Percentiles rank a stretch among this genome's conserved stretches.
phyloP scores from a whole-genome alignment of 1,140 invertebrate genomes.

The Macrosteles quadrilineatus region DNA sequence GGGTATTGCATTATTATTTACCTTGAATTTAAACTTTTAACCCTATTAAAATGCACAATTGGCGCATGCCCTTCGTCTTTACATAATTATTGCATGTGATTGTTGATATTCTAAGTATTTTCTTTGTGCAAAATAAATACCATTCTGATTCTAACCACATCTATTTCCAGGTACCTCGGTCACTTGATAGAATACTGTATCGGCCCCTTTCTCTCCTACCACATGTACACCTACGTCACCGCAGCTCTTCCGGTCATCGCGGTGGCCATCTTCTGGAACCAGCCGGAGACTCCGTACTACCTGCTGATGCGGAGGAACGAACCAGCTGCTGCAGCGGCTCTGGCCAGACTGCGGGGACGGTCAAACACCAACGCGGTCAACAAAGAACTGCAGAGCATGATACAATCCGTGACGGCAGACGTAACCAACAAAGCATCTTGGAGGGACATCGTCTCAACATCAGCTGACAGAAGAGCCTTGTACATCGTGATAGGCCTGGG shows the following conservation, averaged over 20 bases:
- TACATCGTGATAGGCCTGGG: slow-evolving; percentile 36
- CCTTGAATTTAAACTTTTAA: too few relatives aligned
- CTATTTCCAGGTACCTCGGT: slow-evolving; percentile 76
- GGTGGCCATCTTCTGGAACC: slow-evolving; percentile 64
- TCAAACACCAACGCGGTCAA: slow-evolving; percentile 24
- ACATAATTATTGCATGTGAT: too few relatives aligned
- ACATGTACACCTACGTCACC: slow-evolving; percentile 63
- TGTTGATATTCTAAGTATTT: too few relatives aligned
- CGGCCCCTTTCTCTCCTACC: slow-evolving; percentile 71
- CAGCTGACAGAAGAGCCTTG: slow-evolving; percentile 33
- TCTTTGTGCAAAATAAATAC: too few relatives aligned
- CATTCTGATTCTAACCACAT: too few relatives aligned
- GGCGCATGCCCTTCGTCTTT: too few relatives aligned
- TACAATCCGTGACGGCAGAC: slow-evolving; percentile 24
- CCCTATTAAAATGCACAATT: too few relatives aligned
- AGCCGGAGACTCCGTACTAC: slow-evolving; percentile 82
- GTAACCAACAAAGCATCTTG: slow-evolving; percentile 29
- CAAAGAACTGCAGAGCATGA: slow-evolving; percentile 35
- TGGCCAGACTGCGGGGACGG: slow-evolving; percentile 64
- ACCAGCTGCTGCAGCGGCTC: slow-evolving; percentile 61
- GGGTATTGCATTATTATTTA: too few relatives aligned
- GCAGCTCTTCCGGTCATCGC: slow-evolving; percentile 62
- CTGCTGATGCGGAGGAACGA: slow-evolving; percentile 60
- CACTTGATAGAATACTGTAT: slow-evolving; percentile 73
- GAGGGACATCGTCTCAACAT: slow-evolving; percentile 33